These are phyloP conservation scores for Opisthocomus hoazin DNA, from an alignment of 2,113 vertebrate genomes.

Conservation along the genomic window DNA sequence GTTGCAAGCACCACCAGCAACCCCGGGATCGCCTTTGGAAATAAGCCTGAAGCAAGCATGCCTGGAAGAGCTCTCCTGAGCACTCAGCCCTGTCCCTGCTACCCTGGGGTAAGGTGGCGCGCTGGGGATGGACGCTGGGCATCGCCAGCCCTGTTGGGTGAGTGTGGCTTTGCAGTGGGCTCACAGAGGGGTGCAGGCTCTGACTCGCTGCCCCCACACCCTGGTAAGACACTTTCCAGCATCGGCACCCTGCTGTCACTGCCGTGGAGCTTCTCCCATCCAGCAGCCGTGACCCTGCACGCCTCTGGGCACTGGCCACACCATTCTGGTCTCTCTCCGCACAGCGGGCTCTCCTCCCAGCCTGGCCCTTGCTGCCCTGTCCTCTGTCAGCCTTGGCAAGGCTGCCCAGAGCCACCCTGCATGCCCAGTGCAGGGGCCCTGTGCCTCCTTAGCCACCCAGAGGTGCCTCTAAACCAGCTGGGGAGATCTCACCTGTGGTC, in stretches of 20 bases:
- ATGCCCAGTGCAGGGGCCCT: background rate
- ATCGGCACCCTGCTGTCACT: background rate
- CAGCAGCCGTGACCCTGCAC: background rate
- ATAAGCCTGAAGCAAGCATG: background rate
- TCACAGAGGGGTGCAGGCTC: rapidly evolving
- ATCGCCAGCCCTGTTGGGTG: background rate
- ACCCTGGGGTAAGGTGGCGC: background rate
- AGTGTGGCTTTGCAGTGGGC: background rate
- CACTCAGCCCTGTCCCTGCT: background rate
- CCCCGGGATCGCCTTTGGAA: background rate
- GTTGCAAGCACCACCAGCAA: background rate
- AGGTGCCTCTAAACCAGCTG: background rate
- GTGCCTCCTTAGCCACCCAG: background rate
- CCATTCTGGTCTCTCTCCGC: background rate
- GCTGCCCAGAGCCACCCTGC: background rate
- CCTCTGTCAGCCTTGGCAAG: background rate
- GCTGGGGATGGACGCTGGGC: background rate
- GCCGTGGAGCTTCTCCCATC: background rate
- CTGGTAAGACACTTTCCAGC: background rate
- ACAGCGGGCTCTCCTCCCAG: background rate
- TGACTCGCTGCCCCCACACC: too few species aligned
- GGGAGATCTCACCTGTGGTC: background rate
- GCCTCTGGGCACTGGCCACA: background rate
- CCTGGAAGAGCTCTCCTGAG: background rate
- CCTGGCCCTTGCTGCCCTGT: background rate